Conservation (phyloP, 30 jellyfish, hydroid and myxozoan genomes). For the Aurelia sp. region DNA sequence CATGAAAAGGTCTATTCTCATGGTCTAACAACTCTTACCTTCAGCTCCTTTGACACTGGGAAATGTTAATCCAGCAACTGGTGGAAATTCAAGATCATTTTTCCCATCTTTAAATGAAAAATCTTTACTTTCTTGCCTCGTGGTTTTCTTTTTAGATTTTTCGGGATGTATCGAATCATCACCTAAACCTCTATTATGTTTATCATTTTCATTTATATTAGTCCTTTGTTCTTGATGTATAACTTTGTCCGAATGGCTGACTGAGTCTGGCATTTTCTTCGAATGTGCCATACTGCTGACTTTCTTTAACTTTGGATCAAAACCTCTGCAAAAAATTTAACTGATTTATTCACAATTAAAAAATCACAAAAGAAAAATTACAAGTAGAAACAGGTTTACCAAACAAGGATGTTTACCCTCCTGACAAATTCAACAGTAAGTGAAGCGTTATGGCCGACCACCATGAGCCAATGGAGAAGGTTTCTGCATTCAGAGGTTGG, state of each 20-base stretch:
- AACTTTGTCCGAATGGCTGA: conserved; percentile 46
- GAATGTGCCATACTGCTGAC: conserved; percentile 39
- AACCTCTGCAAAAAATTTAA: conserved; percentile 8
- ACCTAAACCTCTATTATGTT: conserved; percentile 21
- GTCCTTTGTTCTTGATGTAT: conserved; percentile 55
- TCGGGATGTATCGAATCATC: conserved; percentile 42
- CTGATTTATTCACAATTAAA: too few species aligned
- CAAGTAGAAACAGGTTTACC: too few species aligned
- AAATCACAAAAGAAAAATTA: too few species aligned
- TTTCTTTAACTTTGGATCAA: conserved; percentile 68
- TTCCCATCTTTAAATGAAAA: conserved; percentile 26
- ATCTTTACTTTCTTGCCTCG: conserved; percentile 56
- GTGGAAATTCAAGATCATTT: conserved; percentile 76
- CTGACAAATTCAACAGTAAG: too few species aligned
- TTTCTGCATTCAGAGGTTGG: too few species aligned
- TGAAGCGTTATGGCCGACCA: too few species aligned
- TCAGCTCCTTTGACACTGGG: conserved; percentile 91
- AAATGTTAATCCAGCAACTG: conserved; percentile 76
- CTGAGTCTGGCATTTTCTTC: conserved; percentile 38
- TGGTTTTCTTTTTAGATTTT: conserved; percentile 40
- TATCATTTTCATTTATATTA: conserved; percentile 19
- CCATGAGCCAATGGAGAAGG: too few species aligned
- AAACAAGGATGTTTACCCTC: too few species aligned
- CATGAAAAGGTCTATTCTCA: background rate
- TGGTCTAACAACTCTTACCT: conserved; percentile 12